Evolutionary conservation across 2,797 vertebrate species (phyloP).

Genomic region (Sphenodon punctatus): DNA sequence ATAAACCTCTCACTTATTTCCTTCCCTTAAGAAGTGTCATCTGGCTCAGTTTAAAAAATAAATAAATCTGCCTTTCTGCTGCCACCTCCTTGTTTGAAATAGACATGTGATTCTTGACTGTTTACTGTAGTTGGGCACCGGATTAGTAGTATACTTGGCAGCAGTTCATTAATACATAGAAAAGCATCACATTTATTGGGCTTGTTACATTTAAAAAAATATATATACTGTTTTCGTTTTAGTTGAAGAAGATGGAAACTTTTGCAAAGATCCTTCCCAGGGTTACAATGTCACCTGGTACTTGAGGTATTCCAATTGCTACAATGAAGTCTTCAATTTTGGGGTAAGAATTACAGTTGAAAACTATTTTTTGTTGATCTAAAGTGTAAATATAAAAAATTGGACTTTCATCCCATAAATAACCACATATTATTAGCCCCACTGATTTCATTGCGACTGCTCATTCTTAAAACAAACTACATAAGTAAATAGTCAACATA

Average conservation of each 20-base stretch:
- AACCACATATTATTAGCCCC: neutral
- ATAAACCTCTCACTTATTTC: neutral
- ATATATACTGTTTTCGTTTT: neutral
- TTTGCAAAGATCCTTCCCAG: slow-evolving; percentile 82
- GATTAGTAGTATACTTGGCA: neutral
- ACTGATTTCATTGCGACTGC: neutral
- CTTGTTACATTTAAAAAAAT: no score
- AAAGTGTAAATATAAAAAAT: neutral
- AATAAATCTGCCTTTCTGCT: neutral
- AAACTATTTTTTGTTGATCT: neutral
- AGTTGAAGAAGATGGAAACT: slow-evolving; percentile 83
- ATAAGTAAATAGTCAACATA: no score
- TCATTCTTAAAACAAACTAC: neutral
- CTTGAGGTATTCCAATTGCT: slow-evolving; percentile 92
- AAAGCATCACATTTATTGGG: neutral
- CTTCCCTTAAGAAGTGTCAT: neutral
- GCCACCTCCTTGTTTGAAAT: neutral
- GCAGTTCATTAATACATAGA: neutral
- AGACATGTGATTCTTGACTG: neutral
- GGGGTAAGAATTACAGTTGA: slow-evolving; percentile 78
- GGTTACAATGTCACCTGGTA: slow-evolving; percentile 91
- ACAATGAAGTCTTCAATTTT: slow-evolving; percentile 94
- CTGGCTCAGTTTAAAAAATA: no score
- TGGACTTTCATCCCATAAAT: neutral
- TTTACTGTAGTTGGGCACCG: neutral